phyloP scores from a whole-genome alignment of 2,797 vertebrate genomes.

The Melanotaenia maccullochi region DNA sequence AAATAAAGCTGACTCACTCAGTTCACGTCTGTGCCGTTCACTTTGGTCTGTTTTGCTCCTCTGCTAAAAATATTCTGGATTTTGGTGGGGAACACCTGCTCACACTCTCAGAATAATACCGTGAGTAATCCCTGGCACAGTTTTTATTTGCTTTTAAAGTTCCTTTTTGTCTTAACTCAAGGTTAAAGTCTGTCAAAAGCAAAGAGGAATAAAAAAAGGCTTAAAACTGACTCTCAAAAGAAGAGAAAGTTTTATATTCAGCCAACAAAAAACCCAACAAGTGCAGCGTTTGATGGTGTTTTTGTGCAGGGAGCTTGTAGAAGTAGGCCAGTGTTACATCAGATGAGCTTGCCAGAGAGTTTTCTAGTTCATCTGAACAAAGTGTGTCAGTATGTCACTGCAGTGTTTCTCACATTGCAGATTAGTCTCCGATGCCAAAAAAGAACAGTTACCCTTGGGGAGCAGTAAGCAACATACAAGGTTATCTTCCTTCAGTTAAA shows the following conservation, averaged over 20 bases:
- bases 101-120: conserved; percentile 4
- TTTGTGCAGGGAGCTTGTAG: conserved; percentile 21
- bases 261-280: not conserved
- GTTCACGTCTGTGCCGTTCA: conserved; percentile 15
- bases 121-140: conserved; percentile 1
- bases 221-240: not conserved
- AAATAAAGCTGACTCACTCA: conserved; percentile 29
- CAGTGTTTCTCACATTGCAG: conserved; percentile 32
- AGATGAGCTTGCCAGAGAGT: conserved; percentile 56
- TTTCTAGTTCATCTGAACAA: conserved; percentile 45
- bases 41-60: conserved; percentile 1
- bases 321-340: conserved; percentile 80
- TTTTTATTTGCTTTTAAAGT: conserved; percentile 12
- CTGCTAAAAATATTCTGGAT: conserved; percentile 33
- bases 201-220: not conserved
- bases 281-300: conserved; percentile 5
- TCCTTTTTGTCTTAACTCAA: not conserved
- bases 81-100: conserved; percentile 22
- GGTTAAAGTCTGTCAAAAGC: conserved; percentile 8
- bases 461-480: conserved; percentile 4
- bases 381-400: conserved; percentile 78
- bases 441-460: not conserved
- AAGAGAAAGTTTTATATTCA: not conserved
- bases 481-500: conserved; percentile 18
- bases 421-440: conserved; percentile 38